Base-by-base conservation (phyloP, 30 jellyfish, hydroid and myxozoan genomes). In the Hydractinia symbiolongicarpus region DNA sequence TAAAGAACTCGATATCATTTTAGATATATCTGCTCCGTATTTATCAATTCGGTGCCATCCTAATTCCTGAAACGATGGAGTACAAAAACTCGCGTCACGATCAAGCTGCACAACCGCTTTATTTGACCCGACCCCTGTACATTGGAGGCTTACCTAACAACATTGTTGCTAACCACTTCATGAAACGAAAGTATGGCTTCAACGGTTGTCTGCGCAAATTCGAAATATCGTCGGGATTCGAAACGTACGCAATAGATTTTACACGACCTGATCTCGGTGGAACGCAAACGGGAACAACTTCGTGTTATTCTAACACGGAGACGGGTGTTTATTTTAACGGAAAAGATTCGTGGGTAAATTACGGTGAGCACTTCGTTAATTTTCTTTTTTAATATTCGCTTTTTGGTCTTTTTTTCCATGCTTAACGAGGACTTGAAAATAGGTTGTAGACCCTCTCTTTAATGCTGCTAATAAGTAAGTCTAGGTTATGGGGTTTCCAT, bases 141-240 rank as follows among this genome's bases (percentile, higher is more conserved):
- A 84, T 93, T 19, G 98, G 98, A 15, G 98, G 96, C 66, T 11
- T 93, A n/a, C 96, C 98, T 9, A 61, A 67, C 77, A 66, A 88
- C 51, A 90, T 93, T 9, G 78, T 60, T 53, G 91, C 95, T 4
- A 73, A 87, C n/a, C 74, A 62, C 50, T 81, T 87, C 84, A 79
- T 15, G 14, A 84, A 74, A 54, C 84, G 95, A 5, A 74, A 82
- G 9, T 10, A 71, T n/a, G 96, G 95, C 30, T 93, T 76, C 83
- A 81, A 71, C 72, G 98, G 98, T 15, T 93, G 98, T 66, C 70
- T 93, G 1, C 85, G 96, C n/a, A 83, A 89, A 66, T 93, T 87
- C 79, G 98, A 93, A 67, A 87, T 93, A 16, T 93, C 98, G 13
- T 93, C 98, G 15, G 92, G 95, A 16, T 82, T 93, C 77, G 86